Conservation (phyloP, 2,797 vertebrate species). For the Chrosomus eos region DNA sequence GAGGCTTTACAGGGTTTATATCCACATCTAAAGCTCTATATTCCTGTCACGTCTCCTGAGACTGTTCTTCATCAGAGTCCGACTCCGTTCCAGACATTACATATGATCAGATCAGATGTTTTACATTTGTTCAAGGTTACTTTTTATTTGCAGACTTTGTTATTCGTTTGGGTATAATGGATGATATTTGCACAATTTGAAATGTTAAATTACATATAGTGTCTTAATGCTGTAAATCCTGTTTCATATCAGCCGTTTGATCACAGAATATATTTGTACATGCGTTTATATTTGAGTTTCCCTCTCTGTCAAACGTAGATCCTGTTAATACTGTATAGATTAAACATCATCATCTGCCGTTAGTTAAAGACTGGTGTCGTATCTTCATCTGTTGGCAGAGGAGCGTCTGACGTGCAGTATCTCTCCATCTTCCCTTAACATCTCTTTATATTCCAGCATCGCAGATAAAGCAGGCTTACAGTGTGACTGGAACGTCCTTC, state of each 20-base stretch:
- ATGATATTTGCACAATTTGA: neutral
- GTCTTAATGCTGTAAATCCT: neutral
- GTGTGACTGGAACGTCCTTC: slow-evolving; percentile 68
- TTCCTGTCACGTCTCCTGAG: no score
- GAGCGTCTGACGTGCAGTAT: slow-evolving; percentile 52
- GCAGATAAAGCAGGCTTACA: slow-evolving; percentile 76
- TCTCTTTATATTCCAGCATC: slow-evolving; percentile 76
- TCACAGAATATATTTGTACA: neutral
- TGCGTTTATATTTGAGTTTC: slow-evolving; percentile 9
- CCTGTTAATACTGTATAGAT: neutral
- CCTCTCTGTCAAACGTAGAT: neutral
- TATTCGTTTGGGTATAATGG: neutral
- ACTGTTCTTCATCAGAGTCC: no score
- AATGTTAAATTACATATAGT: neutral
- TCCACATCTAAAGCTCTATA: slow-evolving; percentile 1
- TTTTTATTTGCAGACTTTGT: neutral
- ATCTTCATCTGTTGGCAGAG: slow-evolving; percentile 28
- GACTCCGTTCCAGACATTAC: no score
- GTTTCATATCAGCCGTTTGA: slow-evolving; percentile 5
- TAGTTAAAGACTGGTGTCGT: neutral
- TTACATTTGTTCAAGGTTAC: neutral
- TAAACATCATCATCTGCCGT: neutral
- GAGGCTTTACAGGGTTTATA: slow-evolving; percentile 42
- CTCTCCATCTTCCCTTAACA: slow-evolving; percentile 66
- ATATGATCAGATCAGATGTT: no score